A percentile compares a stretch with the other conserved stretches of the same genome.
Conservation (phyloP, 2,797 vertebrate species). For the Luscinia megarhynchos region DNA sequence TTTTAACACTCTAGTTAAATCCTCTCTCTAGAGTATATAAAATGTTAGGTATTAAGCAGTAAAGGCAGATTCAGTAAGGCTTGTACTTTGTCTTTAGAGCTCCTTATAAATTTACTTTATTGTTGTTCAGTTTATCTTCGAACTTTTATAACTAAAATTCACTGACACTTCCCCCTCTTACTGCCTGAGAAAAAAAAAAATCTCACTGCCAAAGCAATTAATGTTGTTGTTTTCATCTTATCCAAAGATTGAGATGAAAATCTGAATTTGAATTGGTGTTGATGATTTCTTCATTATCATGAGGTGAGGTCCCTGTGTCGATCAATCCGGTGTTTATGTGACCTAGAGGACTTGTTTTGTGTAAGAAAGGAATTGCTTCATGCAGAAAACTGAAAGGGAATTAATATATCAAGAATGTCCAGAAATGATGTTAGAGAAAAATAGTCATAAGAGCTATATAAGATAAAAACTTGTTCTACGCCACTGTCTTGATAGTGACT, state of each 20-base stretch:
- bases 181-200: neutral
- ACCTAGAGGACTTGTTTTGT: neutral
- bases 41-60: neutral
- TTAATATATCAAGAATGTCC: neutral
- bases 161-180: neutral
- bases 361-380: neutral
- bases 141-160: conserved; percentile 18
- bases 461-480: neutral
- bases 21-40: neutral
- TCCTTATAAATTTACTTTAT: conserved; percentile 35
- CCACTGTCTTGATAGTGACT: neutral
- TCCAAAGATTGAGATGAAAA: neutral
- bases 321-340: conserved; percentile 2
- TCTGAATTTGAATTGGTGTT: neutral
- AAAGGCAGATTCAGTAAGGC: conserved; percentile 29
- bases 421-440: neutral
- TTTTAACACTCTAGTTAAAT: conserved; percentile 48
- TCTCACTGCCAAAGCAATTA: neutral
- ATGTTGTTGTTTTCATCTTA: conserved; percentile 28
- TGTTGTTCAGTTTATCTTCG: conserved; percentile 23
- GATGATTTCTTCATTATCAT: conserved; percentile 10
- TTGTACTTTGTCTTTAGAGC: neutral
- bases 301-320: neutral
- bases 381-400: neutral
- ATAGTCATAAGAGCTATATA: neutral